These are phyloP conservation scores for Ophion ventricosus DNA, from an alignment of 2,888 invertebrate genomes.

Conservation along the genomic window DNA sequence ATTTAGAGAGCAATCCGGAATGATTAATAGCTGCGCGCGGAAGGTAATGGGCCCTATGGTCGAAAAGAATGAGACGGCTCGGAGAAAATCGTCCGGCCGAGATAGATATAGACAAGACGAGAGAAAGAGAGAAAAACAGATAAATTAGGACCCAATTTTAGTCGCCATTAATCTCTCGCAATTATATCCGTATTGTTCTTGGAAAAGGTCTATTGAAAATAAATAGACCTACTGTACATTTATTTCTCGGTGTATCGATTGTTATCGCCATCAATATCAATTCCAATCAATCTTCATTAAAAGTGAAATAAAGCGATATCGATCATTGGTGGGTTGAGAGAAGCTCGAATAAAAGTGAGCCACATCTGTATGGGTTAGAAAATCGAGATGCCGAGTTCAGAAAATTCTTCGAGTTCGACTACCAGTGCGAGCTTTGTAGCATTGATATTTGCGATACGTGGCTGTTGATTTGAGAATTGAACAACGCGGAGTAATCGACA, in stretches of 20 bases:
- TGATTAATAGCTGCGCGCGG: slow-evolving; percentile 43
- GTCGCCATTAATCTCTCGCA: not conserved
- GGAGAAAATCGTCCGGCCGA: slow-evolving; percentile 13
- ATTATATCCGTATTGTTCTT: too few species aligned
- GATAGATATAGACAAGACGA: not conserved
- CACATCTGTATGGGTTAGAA: not conserved
- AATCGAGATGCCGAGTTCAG: not conserved
- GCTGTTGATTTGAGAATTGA: not conserved
- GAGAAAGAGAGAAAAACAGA: not conserved
- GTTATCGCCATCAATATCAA: not conserved
- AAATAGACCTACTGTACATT: too few species aligned
- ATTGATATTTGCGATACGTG: not conserved
- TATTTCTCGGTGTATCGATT: too few species aligned
- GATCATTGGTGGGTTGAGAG: not conserved
- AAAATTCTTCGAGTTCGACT: not conserved
- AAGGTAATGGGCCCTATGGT: slow-evolving; percentile 6
- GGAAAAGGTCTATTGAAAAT: too few species aligned
- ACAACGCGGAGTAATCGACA: not conserved
- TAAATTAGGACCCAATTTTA: slow-evolving; percentile 6
- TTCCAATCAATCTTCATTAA: not conserved
- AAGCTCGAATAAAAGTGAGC: not conserved
- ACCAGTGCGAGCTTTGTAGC: not conserved
- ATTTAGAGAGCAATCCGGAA: slow-evolving; percentile 22
- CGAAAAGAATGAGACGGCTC: slow-evolving; percentile 10
- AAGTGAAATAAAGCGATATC: not conserved